Base-by-base conservation (phyloP, 2,797 vertebrate species). In the Hyperoplus immaculatus region DNA sequence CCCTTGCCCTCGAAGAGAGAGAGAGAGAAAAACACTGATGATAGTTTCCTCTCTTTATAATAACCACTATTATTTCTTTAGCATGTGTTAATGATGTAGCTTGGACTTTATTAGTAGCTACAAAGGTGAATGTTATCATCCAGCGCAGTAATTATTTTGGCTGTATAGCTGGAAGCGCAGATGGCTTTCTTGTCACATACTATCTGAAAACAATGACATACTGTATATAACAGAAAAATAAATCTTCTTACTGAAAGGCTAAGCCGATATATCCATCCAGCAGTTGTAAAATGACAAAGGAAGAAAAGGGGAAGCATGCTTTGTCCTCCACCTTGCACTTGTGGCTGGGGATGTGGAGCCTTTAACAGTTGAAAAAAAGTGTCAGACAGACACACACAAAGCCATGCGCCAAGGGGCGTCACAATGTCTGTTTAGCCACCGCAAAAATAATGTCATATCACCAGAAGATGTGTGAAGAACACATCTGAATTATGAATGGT, bases 401-500 rank as follows among this genome's bases (percentile, higher is more conserved):
- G 69, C 62, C 11, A 13, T 82, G 78, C 83, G 82, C 79, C 49
- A 54, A 29, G 82, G 77, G 81, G 81, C 80, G 75, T 80, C 80
- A 73, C 72, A 56, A 81, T 76, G 81, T 86, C 90, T 92, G 92
- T 85, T 92, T 87, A 91, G 92, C 87, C 89, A 87, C 80, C 29
- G 84, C 75, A 85, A 89, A 29, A 93, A 85, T 91, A 90, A 93
- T 93, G 93, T 94, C 82, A 88, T 90, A 93, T 92, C 92, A 93
- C 89, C 74, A 84, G 85, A 92, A 88, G 88, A 92, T 87, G 88
- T 91, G 92, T 89, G 90, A 91, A 92, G 89, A 94, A 91, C 88
- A 86, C 59, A 87, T 76, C 78, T 96, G 78, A 94, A 95, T 95
- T 93, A 94, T 95, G 89, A 88, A 96, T 90, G 70, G 53, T 76